Evolutionary conservation across 1,140 invertebrate genomes (phyloP), one percentile per base, ranked within the genome.

Genomic region (Semibalanus balanoides): DNA sequence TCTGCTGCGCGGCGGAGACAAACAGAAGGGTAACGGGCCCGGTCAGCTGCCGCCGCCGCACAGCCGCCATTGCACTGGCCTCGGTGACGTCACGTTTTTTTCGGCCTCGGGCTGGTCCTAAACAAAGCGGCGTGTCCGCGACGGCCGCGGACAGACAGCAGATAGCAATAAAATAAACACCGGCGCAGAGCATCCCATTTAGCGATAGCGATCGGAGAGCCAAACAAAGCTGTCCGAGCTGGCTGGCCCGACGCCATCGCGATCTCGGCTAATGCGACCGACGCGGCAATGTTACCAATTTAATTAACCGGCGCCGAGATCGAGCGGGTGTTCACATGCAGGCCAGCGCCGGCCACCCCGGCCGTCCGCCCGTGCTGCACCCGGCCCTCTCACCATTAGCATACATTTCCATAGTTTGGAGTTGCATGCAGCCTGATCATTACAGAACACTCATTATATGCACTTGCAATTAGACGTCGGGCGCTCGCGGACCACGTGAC

Each of bases 401-500:
- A 64, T 64, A 64, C 7, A 64, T 64, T 64, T 64, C 51, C 51
- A 64, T 64, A 64, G 14, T 64, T 64, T 64, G 51, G 51, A 40
- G 14, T 64, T 25, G 51, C 51, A 64, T 64, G 51, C 51, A 64
- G 11, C 9, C 51, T 25, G 22, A 7, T 64, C 51, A 64, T 64
- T 64, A 40, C 35, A 17, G 5, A 5, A 40, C 35, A 40, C 35
- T 40, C 35, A 40, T 40, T 40, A 40, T 17, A 64, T 64, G 51
- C 51, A 64, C 22, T 25, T 64, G 51, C 51, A 64, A 64, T 64
- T 74, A 74, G 74, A 74, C 75, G 51, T 77, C 31, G 73, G 72
- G 76, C 74, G 71, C 72, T 64, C 29, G 75, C 75, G 74, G 74
- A 75, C 73, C 76, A 75, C 76, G 76, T 78, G 77, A 79, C 78